A percentile compares a stretch with the other conserved stretches of the same genome.
phyloP scores from a whole-genome alignment of 2,113 vertebrate species.

The Osmerus mordax region DNA sequence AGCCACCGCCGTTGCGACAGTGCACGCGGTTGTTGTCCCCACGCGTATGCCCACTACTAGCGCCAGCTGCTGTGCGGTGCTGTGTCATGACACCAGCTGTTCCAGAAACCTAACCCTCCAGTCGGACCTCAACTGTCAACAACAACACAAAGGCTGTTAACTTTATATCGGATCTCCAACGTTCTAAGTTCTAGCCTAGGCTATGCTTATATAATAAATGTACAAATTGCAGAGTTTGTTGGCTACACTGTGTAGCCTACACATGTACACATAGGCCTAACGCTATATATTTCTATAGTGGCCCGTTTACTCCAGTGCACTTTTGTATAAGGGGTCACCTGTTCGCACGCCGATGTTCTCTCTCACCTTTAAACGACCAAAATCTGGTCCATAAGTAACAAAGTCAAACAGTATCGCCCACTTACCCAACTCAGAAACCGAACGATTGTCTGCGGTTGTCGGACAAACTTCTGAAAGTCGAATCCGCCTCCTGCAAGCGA shows the following conservation, averaged over 20 bases:
- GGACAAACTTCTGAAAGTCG: slow-evolving; percentile 74
- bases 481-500: slow-evolving; percentile 82
- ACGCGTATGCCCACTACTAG: background rate
- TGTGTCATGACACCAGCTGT: background rate
- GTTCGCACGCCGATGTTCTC: too few species aligned
- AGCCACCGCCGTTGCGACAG: too few species aligned
- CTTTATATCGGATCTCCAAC: background rate
- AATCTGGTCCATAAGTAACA: background rate
- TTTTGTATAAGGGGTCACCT: too few species aligned
- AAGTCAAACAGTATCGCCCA: slow-evolving; percentile 2
- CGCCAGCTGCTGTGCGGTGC: background rate
- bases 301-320: too few species aligned
- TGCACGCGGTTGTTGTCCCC: too few species aligned
- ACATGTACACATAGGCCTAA: too few species aligned
- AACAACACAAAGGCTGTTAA: background rate
- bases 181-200: too few species aligned
- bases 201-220: too few species aligned
- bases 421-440: slow-evolving; percentile 83
- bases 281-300: too few species aligned
- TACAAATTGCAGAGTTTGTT: too few species aligned
- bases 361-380: background rate
- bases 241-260: too few species aligned
- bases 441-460: slow-evolving; percentile 82
- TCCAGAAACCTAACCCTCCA: background rate
- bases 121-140: background rate